Evolutionary conservation across 2,888 invertebrate genomes (phyloP).

Genomic region (Sinopyrophorus schimmeli): DNA sequence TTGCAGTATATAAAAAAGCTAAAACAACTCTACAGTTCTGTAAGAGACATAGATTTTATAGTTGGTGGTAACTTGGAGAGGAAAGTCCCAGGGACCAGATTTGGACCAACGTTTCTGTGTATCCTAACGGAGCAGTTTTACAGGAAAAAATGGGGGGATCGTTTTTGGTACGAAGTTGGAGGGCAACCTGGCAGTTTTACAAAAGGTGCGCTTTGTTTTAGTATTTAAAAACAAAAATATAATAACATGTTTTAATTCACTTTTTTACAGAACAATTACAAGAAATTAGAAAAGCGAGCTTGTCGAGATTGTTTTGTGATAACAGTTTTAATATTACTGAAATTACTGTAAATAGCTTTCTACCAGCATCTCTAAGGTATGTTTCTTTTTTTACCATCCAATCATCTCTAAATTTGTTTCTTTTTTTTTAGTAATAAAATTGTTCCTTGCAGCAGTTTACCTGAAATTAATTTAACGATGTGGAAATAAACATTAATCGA

Average conservation of each 20-base stretch:
- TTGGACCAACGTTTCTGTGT: constrained; percentile 74
- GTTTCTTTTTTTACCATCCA: background rate
- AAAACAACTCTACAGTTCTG: constrained; percentile 60
- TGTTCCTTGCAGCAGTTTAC: constrained; percentile 5
- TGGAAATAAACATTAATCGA: constrained; percentile 15
- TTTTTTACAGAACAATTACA: constrained; percentile 60
- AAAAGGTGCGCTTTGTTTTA: constrained; percentile 49
- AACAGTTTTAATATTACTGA: constrained; percentile 64
- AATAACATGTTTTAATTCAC: background rate
- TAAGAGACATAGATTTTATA: constrained; percentile 77
- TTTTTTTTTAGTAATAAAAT: constrained; percentile 15
- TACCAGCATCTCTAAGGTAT: constrained; percentile 20
- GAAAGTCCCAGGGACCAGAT: constrained; percentile 62
- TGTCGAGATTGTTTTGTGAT: constrained; percentile 68
- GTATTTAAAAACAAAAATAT: background rate
- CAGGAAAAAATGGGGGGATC: constrained; percentile 66
- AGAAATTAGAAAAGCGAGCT: constrained; percentile 65
- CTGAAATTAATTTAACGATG: constrained; percentile 12
- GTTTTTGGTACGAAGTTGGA: constrained; percentile 73
- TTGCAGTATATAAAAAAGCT: constrained; percentile 58
- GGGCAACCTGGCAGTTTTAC: constrained; percentile 57
- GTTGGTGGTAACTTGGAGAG: constrained; percentile 71
- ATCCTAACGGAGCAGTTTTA: constrained; percentile 75
- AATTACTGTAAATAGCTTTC: constrained; percentile 23
- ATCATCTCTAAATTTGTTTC: background rate